phyloP scores from a whole-genome alignment of 2,113 vertebrate species.

The Anhinga anhinga region DNA sequence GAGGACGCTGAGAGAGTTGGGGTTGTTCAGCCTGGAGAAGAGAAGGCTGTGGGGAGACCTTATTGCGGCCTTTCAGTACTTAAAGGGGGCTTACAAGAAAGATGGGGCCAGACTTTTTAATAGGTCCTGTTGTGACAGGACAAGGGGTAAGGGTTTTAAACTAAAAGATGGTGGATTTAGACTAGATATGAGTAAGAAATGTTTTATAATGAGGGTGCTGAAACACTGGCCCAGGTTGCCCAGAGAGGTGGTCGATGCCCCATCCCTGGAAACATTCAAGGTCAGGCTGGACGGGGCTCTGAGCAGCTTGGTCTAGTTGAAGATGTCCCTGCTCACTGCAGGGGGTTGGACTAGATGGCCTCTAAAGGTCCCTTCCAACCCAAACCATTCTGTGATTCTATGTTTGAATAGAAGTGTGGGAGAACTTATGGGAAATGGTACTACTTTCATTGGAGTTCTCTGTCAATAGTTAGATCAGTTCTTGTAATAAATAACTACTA shows the following conservation, averaged over 20 bases:
- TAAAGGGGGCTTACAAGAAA: neutral
- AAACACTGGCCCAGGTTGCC: neutral
- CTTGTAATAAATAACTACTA: neutral
- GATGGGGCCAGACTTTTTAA: neutral
- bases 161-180: neutral
- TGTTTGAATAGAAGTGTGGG: neutral
- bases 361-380: neutral
- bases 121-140: neutral
- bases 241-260: neutral
- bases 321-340: neutral
- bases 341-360: neutral
- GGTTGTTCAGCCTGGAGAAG: neutral
- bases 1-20: neutral
- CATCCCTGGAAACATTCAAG: neutral
- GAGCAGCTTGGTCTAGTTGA: neutral
- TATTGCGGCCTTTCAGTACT: neutral
- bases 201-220: neutral
- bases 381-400: neutral
- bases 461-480: neutral
- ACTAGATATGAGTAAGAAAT: neutral
- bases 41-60: neutral
- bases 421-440: neutral
- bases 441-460: neutral
- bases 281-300: neutral
- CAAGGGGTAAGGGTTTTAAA: neutral